Conservation (phyloP, 2,888 invertebrate genomes). For the Malthinus flaveolus region DNA sequence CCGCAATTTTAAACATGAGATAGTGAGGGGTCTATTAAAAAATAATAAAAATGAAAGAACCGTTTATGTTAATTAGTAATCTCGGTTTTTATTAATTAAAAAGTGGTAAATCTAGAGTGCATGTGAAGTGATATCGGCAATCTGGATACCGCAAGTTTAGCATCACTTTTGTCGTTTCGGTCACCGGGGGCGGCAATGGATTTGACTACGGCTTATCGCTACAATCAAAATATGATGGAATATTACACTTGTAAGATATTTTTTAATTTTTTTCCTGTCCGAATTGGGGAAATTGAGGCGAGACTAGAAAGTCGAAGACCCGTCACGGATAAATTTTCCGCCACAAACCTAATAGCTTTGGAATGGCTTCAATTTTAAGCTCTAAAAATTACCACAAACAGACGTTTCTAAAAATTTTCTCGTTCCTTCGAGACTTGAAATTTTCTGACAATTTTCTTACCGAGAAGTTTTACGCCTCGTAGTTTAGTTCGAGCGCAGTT, state of each 20-base stretch:
- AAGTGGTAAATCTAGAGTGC: conserved; percentile 23
- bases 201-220: conserved; percentile 90
- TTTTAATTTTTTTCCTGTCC: not conserved
- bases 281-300: no score
- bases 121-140: conserved; percentile 50
- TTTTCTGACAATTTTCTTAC: no score
- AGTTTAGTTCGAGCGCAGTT: no score
- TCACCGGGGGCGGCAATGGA: conserved; percentile 78
- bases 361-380: no score
- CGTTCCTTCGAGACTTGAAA: no score
- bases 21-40: not conserved
- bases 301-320: no score
- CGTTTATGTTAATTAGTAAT: not conserved
- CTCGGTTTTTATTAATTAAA: not conserved
- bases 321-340: no score
- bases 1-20: not conserved
- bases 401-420: no score
- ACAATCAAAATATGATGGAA: conserved; percentile 99
- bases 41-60: conserved; percentile 9
- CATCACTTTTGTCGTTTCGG: conserved; percentile 67
- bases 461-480: no score
- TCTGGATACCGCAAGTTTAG: conserved; percentile 70
- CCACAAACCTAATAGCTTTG: no score
- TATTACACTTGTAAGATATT: conserved; percentile 89
- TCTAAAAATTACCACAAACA: no score